Percentiles rank a stretch among this genome's conserved stretches.
Evolutionary conservation across 2,113 vertebrate species (phyloP).

Genomic region (Okapia johnstoni): DNA sequence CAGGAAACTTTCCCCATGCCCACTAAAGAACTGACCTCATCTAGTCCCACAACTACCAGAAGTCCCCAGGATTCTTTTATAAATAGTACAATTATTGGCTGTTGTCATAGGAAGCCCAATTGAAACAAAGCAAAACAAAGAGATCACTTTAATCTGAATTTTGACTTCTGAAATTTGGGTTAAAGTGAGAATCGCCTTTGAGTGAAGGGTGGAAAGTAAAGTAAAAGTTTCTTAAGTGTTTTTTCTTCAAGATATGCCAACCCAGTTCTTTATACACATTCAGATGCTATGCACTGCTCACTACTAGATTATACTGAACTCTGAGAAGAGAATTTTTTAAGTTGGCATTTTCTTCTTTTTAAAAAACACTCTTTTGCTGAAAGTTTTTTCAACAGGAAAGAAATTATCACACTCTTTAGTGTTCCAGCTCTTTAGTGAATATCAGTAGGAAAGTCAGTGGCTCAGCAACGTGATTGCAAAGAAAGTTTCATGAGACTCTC

Average conservation of each 20-base stretch:
- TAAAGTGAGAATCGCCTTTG: not conserved
- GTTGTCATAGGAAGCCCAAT: not conserved
- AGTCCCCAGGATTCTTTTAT: not conserved
- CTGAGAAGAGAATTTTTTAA: not conserved
- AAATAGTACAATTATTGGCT: not conserved
- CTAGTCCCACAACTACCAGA: not conserved
- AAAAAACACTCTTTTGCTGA: not conserved
- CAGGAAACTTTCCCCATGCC: not conserved
- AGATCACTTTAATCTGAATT: not conserved
- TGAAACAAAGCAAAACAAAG: conserved; percentile 5
- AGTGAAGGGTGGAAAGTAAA: not conserved
- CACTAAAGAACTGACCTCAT: not conserved
- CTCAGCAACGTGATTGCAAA: conserved; percentile 19
- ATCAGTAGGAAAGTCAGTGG: not conserved
- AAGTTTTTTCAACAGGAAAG: conserved; percentile 40
- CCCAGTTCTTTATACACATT: not conserved
- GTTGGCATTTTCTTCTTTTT: conserved; percentile 36
- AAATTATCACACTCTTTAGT: conserved; percentile 28
- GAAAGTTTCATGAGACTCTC: not conserved
- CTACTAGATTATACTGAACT: not conserved
- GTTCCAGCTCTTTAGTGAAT: not conserved
- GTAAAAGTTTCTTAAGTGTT: not conserved
- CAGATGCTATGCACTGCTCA: not conserved
- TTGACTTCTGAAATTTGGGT: not conserved
- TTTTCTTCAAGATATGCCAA: not conserved